Evolutionary conservation across 2,888 invertebrate species (phyloP), one percentile per base, ranked within the genome.

Genomic region (Macrophya alboannulata): DNA sequence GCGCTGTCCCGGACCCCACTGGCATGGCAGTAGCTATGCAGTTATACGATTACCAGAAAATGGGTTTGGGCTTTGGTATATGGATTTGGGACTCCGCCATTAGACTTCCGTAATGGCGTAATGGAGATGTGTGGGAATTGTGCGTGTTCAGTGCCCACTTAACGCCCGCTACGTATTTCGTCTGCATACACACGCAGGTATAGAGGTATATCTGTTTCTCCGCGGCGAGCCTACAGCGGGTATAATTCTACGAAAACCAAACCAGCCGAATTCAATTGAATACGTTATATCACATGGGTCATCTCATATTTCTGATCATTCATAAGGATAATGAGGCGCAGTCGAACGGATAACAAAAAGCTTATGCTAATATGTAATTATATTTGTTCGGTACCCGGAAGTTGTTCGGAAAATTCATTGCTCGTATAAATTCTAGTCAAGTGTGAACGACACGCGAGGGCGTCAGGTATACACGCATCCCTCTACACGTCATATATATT

Each of bases 11-110:
- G 68, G 15, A 37, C 68, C 45, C n/a, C 55, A 55, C 55, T n/a
- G 8, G n/a, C 43, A 43, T 17, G 68, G n/a, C 25, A 2, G 45
- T 68, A 76, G 17, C 68, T 45, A 37, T 74, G 71, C 21, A 84
- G 74, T 51, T 74, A 51, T 62, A 72, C n/a, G 84, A 65, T 74
- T 68, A 74, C 68, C 37, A 72, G 84, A 31, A 84, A 55, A 84
- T 68, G 8, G 84, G 21, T 72, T 74, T 21, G 21, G 72, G 25
- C 72, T 68, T 17, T 68, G 68, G 68, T 68, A 68, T 37, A 68
- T 68, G 68, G 68, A 68, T 83, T 17, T 45, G 45, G 83, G 55
- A 68, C 43, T 71, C 37, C 43, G 71, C 45, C 45, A 1, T 68
- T 2, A 68, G 68, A 68, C 68, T 68, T 68, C 37, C 10, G 68